Evolutionary conservation across 2,888 invertebrate species (phyloP), one percentile per base, ranked within the genome.

Genomic region (Agonopterix alstromeriana): DNA sequence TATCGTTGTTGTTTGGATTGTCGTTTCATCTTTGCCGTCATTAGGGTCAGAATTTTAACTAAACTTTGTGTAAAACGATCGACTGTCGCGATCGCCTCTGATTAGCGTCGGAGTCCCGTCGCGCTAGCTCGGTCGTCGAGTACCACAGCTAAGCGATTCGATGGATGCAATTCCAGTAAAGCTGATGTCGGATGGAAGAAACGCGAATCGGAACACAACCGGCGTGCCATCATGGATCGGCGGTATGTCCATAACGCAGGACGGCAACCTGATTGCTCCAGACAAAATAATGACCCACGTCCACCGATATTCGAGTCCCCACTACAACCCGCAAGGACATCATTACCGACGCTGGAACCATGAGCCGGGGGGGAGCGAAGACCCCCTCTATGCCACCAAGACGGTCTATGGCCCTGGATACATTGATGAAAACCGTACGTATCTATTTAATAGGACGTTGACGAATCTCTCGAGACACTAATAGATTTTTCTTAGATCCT

Each of bases 401-500:
- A 91, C 91, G 27, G 86, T 89, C 81, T 88, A 87, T 74, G 88
- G 89, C 48, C 73, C 78, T 45, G 88, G 86, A 82, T 87, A 89
- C 78, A 87, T 84, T 69, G 89, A 89, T 73, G 89, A 88, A 61
- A 84, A 85, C 78, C 89, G 89, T 89, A 89, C 80, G 89, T 89
- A 89, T 85, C 62, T 73, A 51, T 55, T 27, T 27, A 66, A 65
- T 61, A 58, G 50, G 63, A 66, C 68, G 71, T 69, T 65, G 57
- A 66, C 66, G 67, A 63, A 69, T 70, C 59, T 62, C 61, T 62
- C 50, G 14, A 42, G 46, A 43, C 48, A 48, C 45, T 45, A 5
- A 5, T 47, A 46, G 45, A 48, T 35, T 46, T 42, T 46, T 45
- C 46, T 48, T 48, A 46, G 40, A 38, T 40, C 42, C 46, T 43